Percentiles rank a stretch among this genome's conserved stretches.
Conservation (phyloP, 2,888 invertebrate genomes). For the Rhagonycha fulva region DNA sequence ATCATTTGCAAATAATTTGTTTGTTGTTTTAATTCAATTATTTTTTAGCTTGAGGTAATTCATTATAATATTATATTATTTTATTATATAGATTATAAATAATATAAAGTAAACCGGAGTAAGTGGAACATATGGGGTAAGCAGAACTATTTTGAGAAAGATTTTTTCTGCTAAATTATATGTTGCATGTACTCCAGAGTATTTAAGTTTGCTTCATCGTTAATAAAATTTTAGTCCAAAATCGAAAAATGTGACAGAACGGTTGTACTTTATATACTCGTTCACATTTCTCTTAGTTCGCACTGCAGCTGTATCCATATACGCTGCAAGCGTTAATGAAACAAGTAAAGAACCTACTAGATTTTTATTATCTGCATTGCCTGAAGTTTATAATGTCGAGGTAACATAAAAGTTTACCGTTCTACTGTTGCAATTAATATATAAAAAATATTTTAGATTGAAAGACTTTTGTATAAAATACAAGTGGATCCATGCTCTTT, state of each 20-base stretch:
- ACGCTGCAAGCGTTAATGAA: slow-evolving; percentile 49
- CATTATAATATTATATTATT: not conserved
- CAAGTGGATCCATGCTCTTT: slow-evolving; percentile 46
- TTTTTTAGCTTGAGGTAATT: slow-evolving; percentile 70
- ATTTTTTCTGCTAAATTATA: not conserved
- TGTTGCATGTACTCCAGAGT: no score
- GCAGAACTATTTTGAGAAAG: not conserved
- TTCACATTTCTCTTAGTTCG: slow-evolving; percentile 66
- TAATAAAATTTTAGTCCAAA: slow-evolving; percentile 11
- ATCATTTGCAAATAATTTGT: slow-evolving; percentile 72
- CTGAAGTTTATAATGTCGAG: slow-evolving; percentile 53
- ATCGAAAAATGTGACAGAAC: slow-evolving; percentile 56
- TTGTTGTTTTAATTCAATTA: slow-evolving; percentile 74
- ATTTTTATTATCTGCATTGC: slow-evolving; percentile 50
- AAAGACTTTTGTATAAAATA: slow-evolving; percentile 48
- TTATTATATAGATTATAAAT: no score
- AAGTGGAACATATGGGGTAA: no score
- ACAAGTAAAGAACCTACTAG: slow-evolving; percentile 50
- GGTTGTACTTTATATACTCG: slow-evolving; percentile 68
- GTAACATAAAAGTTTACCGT: slow-evolving; percentile 37
- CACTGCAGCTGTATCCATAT: slow-evolving; percentile 57
- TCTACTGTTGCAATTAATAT: not conserved
- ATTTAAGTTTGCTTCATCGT: not conserved
- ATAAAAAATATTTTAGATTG: slow-evolving; percentile 42
- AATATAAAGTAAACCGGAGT: no score